A percentile compares a stretch with the other conserved stretches of the same genome.
Conservation (phyloP, 2,113 vertebrate species). For the Labeo rohita region DNA sequence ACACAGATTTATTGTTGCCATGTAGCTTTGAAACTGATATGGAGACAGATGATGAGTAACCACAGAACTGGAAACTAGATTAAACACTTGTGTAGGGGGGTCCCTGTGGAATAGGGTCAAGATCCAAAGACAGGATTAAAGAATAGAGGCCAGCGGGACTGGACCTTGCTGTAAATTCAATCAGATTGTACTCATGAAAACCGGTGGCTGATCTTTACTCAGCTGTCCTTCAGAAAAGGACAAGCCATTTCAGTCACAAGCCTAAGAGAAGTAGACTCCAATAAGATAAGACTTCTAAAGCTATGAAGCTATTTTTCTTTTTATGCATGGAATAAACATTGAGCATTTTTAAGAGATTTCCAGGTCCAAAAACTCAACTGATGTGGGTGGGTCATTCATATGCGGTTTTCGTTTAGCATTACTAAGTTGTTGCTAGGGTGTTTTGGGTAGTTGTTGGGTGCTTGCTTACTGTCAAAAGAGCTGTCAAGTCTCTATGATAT, state of each 20-base stretch:
- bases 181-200: constrained; percentile 17
- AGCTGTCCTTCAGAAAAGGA: constrained; percentile 33
- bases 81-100: constrained; percentile 11
- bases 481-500: background rate
- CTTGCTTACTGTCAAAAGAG: constrained; percentile 1
- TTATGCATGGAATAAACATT: background rate
- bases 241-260: background rate
- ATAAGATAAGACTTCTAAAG: background rate
- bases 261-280: background rate
- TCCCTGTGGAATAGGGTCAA: constrained; percentile 31
- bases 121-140: constrained; percentile 25
- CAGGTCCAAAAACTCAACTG: background rate
- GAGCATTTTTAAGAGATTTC: background rate
- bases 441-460: background rate
- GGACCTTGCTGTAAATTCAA: constrained; percentile 4
- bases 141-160: background rate
- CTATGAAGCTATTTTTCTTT: background rate
- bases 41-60: background rate
- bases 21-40: constrained; percentile 7
- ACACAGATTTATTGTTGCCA: background rate
- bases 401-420: background rate
- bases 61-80: background rate
- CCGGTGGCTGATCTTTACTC: constrained; percentile 10
- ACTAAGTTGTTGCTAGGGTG: background rate
- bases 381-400: background rate